These are phyloP conservation scores for Sarcophaga rosellei DNA, from an alignment of 2,888 invertebrate genomes.

Conservation along the genomic window DNA sequence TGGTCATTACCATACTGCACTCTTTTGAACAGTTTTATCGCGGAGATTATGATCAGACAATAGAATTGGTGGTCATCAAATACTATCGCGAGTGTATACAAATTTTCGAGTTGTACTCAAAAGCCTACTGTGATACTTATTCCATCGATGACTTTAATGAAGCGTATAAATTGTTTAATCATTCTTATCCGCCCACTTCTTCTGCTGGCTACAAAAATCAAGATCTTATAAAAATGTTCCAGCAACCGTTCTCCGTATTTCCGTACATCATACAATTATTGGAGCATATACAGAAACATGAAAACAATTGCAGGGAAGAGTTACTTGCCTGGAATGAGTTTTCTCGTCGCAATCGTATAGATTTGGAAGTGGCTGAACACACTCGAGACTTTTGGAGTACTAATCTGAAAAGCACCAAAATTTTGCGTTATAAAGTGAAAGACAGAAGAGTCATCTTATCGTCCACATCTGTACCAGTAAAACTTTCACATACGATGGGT, in stretches of 20 bases:
- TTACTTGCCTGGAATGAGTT: slow-evolving; percentile 77
- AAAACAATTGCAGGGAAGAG: slow-evolving; percentile 75
- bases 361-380: slow-evolving; percentile 78
- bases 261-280: slow-evolving; percentile 77
- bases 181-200: slow-evolving; percentile 32
- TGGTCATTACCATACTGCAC: slow-evolving; percentile 86
- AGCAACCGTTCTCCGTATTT: slow-evolving; percentile 77
- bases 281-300: slow-evolving; percentile 74
- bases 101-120: slow-evolving; percentile 87
- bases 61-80: slow-evolving; percentile 86
- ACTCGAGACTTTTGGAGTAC: slow-evolving; percentile 80
- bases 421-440: slow-evolving; percentile 82
- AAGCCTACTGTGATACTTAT: slow-evolving; percentile 87
- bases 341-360: slow-evolving; percentile 75
- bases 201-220: slow-evolving; percentile 67
- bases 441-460: slow-evolving; percentile 90
- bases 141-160: slow-evolving; percentile 87
- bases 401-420: slow-evolving; percentile 79
- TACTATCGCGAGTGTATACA: slow-evolving; percentile 87
- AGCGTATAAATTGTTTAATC: slow-evolving; percentile 82
- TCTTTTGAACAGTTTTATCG: slow-evolving; percentile 87
- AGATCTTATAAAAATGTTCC: slow-evolving; percentile 76
- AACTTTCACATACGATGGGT: slow-evolving; percentile 85
- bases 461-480: slow-evolving; percentile 87
- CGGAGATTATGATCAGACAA: slow-evolving; percentile 84